Percentiles rank a stretch among this genome's conserved stretches.
Conservation (phyloP, 2,113 vertebrate species). For the Pseudorhombus dupliciocellatus region DNA sequence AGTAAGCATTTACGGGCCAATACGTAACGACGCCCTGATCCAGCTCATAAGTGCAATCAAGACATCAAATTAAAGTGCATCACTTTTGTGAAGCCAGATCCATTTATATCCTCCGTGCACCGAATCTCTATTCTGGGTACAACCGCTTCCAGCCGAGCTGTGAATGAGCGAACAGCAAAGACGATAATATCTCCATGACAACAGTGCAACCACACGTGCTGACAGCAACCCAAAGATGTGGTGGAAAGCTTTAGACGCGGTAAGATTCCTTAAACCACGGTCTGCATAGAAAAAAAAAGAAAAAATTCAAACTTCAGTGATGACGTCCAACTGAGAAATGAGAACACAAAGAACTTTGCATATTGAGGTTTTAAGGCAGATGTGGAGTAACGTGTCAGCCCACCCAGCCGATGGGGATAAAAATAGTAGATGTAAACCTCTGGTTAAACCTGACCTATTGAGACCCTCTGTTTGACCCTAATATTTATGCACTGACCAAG, state of each 20-base stretch:
- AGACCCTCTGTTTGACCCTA: too few relatives aligned
- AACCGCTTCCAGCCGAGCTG: neutral
- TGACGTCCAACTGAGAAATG: neutral
- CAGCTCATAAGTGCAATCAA: constrained; percentile 18
- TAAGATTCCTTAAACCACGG: neutral
- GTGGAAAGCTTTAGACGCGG: neutral
- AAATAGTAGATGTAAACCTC: too few relatives aligned
- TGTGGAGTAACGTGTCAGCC: neutral
- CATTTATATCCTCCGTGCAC: neutral
- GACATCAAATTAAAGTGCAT: neutral
- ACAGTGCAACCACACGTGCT: neutral
- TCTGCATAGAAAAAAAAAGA: neutral
- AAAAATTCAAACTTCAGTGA: too few relatives aligned
- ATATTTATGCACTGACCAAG: too few relatives aligned
- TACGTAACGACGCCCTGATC: constrained; percentile 6
- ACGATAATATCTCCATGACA: constrained; percentile 1
- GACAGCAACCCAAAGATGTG: neutral
- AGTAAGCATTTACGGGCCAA: constrained; percentile 43
- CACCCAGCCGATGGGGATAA: too few relatives aligned
- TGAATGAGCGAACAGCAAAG: neutral
- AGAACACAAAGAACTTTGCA: too few relatives aligned
- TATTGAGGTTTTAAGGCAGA: neutral
- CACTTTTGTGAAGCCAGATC: constrained; percentile 7
- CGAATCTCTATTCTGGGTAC: neutral
- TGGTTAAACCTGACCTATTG: too few relatives aligned